Evolutionary conservation across 2,113 vertebrate genomes (phyloP), one percentile per base, ranked within the genome.

Genomic region (Euleptes europaea): DNA sequence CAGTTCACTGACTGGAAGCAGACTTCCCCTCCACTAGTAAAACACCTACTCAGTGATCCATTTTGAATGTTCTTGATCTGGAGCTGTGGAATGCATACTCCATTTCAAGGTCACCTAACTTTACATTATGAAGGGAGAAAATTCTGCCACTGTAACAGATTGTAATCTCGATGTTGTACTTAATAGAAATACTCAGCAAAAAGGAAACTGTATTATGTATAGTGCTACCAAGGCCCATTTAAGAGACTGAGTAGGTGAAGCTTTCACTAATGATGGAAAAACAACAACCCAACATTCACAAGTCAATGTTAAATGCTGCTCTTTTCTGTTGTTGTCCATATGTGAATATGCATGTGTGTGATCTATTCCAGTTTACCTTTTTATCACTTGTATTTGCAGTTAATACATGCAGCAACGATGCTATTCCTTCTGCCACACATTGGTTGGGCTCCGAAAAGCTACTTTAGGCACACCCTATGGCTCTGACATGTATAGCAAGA

Each of bases 21-120:
- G 85, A 14, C 70, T 90, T 23, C 54, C 38, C 71, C n/a, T 88
- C 84, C 78, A 89, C 15, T 54, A 72, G 72, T 31, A 65, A 84
- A 89, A 82, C 74, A 76, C 65, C 67, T 86, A 12, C 63, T 88
- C 51, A 82, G 60, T 15, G 11, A 76, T 60, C 66, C 82, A 31
- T 72, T 54, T 88, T 49, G 23, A 49, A 9, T 38, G 76, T 87
- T 35, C 69, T 86, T 40, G 23, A 40, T 88, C 57, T 47, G 76
- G 23, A 54, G 26, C 73, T 78, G 49, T 76, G 19, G 13, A 91
- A 87, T 42, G 44, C 31, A 90, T n/a, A 44, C 19, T 57, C 28
- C 31, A 71, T 84, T 78, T 79, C 69, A 65, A 79, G 75, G 51
- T 85, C 67, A 85, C 28, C 21, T 63, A 60, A 19, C 76, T 63